Percentiles rank a stretch among this genome's conserved stretches.
These are phyloP conservation scores for Aricia artaxerxes DNA, from an alignment of 2,888 invertebrate genomes.

Conservation along the genomic window DNA sequence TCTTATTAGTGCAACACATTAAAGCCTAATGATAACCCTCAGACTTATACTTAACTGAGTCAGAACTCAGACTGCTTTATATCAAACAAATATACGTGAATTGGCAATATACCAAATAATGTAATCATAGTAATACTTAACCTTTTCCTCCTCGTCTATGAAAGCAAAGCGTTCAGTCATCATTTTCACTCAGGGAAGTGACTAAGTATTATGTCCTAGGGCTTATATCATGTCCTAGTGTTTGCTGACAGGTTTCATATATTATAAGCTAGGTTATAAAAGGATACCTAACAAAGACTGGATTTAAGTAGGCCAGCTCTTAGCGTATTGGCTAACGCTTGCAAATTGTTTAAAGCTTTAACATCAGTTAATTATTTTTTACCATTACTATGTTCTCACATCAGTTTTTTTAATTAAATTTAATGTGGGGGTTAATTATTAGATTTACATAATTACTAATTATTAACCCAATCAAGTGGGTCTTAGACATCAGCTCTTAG, in stretches of 20 bases:
- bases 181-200: constrained; percentile 22
- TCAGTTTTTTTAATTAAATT: no score
- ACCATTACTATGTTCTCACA: background rate
- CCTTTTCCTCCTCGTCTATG: constrained; percentile 8
- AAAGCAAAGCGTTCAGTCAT: constrained; percentile 19
- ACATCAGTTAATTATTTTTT: background rate
- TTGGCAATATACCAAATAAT: background rate
- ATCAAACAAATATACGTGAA: constrained; percentile 9
- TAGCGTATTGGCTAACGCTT: background rate
- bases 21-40: background rate
- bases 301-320: background rate
- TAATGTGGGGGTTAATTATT: no score
- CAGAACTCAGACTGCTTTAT: background rate
- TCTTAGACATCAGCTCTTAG: background rate
- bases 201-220: constrained; percentile 19
- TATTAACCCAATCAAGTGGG: no score
- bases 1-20: background rate
- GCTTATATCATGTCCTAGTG: constrained; percentile 13
- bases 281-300: constrained; percentile 12
- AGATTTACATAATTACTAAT: no score
- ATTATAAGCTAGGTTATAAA: constrained; percentile 14
- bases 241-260: constrained; percentile 27
- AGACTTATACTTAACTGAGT: background rate
- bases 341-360: background rate
- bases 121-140: background rate